Base-by-base conservation (phyloP, 2,888 invertebrate species). In the Volucella inflata region DNA sequence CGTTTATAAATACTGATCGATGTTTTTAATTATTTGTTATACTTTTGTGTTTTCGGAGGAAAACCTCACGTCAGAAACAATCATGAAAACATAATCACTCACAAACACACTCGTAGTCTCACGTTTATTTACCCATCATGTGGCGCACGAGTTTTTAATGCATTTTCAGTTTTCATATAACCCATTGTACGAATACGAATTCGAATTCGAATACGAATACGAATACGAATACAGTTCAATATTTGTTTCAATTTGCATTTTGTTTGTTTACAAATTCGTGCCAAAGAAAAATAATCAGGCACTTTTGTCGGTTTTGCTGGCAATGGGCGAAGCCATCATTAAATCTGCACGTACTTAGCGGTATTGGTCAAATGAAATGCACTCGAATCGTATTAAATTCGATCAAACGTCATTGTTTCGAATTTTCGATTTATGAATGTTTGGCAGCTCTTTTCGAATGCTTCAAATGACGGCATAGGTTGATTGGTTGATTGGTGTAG, bases 191-290 rank as follows among this genome's bases (percentile, higher is more conserved):
- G 30, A 6, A 30, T 30, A 30, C 30, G 6, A 30, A 30, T 30
- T 6, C 30, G 6, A 30, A 30, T 30, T 6, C 30, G 10, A 59
- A 65, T 65, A 16, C 50, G 14, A n/a, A n/a, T n/a, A n/a, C n/a
- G 30, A 30, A 30, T 6, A 30, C 30, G 11, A 59, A 67, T 67
- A n/a, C 59, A 59, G 36, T 59, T 55, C 62, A 21, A 62, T 55
- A 62, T 77, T 77, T 77, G 70, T 77, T 77, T 62, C 48, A n/a
- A 30, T 55, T 14, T 48, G 30, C 12, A 50, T 75, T 30, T 78
- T 78, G 64, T 78, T 78, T 78, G 44, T 57, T 64, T 77, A 64
- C 46, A 77, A 77, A 70, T 48, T 48, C n/a, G 38, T 30, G 36
- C 55, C 70, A 62, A 78, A 70, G 8, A 16, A 30, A 78, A 48